Evolutionary conservation across 2,113 vertebrate genomes (phyloP), one percentile per base, ranked within the genome.

Genomic region (Burhinus oedicnemus): DNA sequence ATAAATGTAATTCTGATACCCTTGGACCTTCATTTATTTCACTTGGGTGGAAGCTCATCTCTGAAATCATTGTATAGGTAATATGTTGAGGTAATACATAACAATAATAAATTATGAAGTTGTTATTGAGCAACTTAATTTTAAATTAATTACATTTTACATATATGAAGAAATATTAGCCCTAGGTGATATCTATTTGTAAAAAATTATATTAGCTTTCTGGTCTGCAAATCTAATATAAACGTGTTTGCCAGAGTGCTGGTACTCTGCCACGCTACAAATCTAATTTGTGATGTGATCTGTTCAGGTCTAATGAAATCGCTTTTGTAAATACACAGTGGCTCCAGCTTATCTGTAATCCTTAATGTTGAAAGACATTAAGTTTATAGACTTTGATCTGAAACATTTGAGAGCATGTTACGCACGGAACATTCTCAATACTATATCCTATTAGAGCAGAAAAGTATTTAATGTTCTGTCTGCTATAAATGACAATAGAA

Each of bases 251-350:
- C 19, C 52, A 76, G 47, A 80, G 10, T 61, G 34, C 44, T 84
- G 27, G 34, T 85, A 62, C 42, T 87, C 74, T 92, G 80, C 34
- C 74, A 58, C n/a, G 74, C 5, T 29, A 44, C 23, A 90, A 77
- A 90, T 77, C 30, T 72, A 77, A 87, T 95, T 91, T 90, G 36
- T 51, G 66, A 85, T 87, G 70, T 69, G 70, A 76, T 95, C 36
- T 94, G 34, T 82, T 94, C 54, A 62, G 8, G 17, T 32, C 66
- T 58, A 91, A 66, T 40, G 58, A 93, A 87, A 91, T 77, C 11
- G 2, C 13, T 34, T 93, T 57, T 68, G 26, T 54, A 87, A 84
- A 69, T 32, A 36, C 20, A 44, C 40, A 57, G 61, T 71, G 47
- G 40, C 34, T 94, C 36, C 80, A 91, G 27, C 9, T 81, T 76